Percentiles rank a stretch among this genome's conserved stretches.
Conservation (phyloP, 2,888 invertebrate species). For the Rapana venosa region DNA sequence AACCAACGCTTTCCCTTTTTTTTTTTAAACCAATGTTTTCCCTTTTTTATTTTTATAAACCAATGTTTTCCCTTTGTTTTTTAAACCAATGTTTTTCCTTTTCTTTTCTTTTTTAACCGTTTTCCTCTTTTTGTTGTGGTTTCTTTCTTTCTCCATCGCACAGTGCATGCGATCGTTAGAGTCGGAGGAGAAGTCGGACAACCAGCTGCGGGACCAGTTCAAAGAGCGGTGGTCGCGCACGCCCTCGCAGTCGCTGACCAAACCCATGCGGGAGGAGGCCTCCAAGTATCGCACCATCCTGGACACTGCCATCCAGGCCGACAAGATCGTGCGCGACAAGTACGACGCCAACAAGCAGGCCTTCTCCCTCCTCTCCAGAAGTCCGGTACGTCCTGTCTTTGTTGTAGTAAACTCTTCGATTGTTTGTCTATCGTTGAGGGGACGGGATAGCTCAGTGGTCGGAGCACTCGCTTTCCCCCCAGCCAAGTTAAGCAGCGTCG, state of each 20-base stretch:
- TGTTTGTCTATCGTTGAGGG: neutral
- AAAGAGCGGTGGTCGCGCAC: slow-evolving; percentile 95
- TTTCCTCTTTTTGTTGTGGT: too few relatives aligned
- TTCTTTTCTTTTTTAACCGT: too few relatives aligned
- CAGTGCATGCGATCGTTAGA: slow-evolving; percentile 83
- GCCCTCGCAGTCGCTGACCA: slow-evolving; percentile 91
- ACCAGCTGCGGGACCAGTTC: slow-evolving; percentile 91
- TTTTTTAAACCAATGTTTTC: too few relatives aligned
- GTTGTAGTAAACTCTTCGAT: neutral
- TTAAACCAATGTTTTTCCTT: too few relatives aligned
- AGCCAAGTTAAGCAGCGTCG: too few relatives aligned
- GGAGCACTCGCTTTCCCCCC: too few relatives aligned
- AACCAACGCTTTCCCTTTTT: too few relatives aligned
- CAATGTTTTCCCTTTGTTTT: too few relatives aligned
- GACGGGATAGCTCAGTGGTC: neutral
- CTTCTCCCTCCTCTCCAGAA: slow-evolving; percentile 89
- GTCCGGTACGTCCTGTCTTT: slow-evolving; percentile 79
- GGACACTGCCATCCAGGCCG: slow-evolving; percentile 90
- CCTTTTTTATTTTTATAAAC: too few relatives aligned
- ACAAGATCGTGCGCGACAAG: slow-evolving; percentile 91
- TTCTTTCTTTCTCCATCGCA: slow-evolving; percentile 50
- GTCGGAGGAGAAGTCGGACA: slow-evolving; percentile 95
- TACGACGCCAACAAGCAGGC: slow-evolving; percentile 87
- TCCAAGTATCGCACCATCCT: slow-evolving; percentile 93
- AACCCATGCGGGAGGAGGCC: slow-evolving; percentile 88